Evolutionary conservation across 2,113 vertebrate species (phyloP).

Genomic region (Psettodes erumei): DNA sequence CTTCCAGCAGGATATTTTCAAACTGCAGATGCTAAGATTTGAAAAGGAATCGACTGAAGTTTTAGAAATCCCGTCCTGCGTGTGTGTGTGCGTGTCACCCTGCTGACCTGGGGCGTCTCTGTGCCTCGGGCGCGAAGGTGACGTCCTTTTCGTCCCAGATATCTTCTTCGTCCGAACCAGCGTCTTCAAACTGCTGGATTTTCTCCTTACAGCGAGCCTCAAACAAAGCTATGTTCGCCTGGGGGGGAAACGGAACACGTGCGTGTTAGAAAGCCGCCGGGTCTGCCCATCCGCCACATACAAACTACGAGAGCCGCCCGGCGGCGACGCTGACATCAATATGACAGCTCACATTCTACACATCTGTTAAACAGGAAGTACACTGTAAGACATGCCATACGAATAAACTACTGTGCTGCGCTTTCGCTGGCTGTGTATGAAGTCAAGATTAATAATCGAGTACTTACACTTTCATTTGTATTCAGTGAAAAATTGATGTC

Average conservation of each 20-base stretch:
- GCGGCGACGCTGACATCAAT: background rate
- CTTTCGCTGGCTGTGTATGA: background rate
- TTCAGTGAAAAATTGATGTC: conserved; percentile 99
- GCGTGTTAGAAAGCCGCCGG: background rate
- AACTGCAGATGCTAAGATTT: background rate
- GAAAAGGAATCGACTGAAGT: background rate
- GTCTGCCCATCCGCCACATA: too few species aligned
- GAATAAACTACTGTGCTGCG: background rate
- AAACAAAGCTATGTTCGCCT: conserved; percentile 98
- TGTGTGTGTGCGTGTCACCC: background rate
- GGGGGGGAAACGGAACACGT: conserved; percentile 28
- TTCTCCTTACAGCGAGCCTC: conserved; percentile 98
- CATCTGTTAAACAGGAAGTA: background rate
- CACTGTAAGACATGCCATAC: background rate
- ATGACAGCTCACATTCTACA: background rate
- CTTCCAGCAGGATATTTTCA: too few species aligned
- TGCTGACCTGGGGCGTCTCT: conserved; percentile 90
- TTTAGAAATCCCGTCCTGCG: background rate
- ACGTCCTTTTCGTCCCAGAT: conserved; percentile 99
- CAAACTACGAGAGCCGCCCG: conserved; percentile 7
- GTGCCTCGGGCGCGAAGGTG: conserved; percentile 92
- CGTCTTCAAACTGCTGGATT: conserved; percentile 98
- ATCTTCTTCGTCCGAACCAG: conserved; percentile 98
- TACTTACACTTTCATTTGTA: conserved; percentile 99
- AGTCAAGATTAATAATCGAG: conserved; percentile 56